Evolutionary conservation across 2,113 vertebrate species (phyloP).

Genomic region (Onychorhynchus coronatus): DNA sequence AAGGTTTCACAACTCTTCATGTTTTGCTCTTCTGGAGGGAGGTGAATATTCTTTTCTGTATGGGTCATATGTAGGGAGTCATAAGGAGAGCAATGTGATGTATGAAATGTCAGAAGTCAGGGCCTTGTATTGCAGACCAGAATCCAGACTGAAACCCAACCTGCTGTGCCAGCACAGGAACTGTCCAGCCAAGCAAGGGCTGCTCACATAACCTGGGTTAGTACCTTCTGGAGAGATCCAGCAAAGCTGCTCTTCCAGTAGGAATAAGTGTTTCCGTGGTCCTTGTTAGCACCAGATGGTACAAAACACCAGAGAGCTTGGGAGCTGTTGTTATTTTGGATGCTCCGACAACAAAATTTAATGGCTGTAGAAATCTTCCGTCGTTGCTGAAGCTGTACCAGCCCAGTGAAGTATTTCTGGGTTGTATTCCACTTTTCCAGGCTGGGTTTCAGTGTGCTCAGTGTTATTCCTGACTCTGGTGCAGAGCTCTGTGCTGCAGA

Average conservation of each 20-base stretch:
- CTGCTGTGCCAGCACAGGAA: not conserved
- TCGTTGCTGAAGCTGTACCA: not conserved
- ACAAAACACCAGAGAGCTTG: not conserved
- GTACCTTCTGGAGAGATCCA: not conserved
- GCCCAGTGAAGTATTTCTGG: not conserved
- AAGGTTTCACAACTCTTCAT: not conserved
- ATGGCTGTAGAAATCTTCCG: not conserved
- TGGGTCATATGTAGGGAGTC: not conserved
- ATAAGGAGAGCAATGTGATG: not conserved
- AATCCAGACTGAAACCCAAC: not conserved
- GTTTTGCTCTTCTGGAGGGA: not conserved
- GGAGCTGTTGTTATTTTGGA: not conserved
- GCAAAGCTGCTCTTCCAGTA: not conserved
- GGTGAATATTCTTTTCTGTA: not conserved
- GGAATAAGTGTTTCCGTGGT: not conserved
- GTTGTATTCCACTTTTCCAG: not conserved
- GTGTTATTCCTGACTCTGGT: not conserved
- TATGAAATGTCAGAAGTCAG: constrained; percentile 10
- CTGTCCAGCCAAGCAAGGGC: not conserved
- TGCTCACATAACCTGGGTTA: not conserved
- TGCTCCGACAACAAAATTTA: not conserved
- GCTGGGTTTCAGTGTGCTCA: not conserved
- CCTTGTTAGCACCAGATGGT: not conserved
- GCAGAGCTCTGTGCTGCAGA: not conserved
- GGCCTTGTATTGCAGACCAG: not conserved